Percentiles rank a stretch among this genome's conserved stretches.
Evolutionary conservation across 1,140 invertebrate genomes (phyloP).

Genomic region (Sesamia nonagrioides): DNA sequence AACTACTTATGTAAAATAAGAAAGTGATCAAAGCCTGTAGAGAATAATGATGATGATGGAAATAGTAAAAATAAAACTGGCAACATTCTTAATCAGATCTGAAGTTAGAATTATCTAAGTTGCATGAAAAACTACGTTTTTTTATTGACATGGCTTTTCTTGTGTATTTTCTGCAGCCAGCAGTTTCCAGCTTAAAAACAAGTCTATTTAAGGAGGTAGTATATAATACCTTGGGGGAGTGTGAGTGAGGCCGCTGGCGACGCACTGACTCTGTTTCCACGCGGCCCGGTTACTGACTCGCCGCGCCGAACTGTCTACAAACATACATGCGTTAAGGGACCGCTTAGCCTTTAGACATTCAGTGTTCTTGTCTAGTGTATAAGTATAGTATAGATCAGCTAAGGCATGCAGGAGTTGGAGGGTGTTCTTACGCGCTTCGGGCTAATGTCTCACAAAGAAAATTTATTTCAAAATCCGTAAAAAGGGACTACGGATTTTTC

Average conservation of each 20-base stretch:
- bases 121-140: no score
- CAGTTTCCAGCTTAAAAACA: neutral
- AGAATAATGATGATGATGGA: conserved; percentile 6
- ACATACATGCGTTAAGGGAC: conserved; percentile 88
- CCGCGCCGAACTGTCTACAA: conserved; percentile 93
- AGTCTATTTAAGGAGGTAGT: conserved; percentile 30
- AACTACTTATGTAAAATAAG: neutral
- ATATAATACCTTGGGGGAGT: conserved; percentile 83
- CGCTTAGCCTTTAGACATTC: conserved; percentile 66
- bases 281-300: conserved; percentile 92
- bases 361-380: conserved; percentile 50
- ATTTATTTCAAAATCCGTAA: no score
- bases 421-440: neutral
- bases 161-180: neutral
- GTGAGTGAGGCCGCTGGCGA: conserved; percentile 90
- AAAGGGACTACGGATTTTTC: neutral
- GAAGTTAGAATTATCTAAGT: no score
- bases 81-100: neutral
- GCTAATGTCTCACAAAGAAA: neutral
- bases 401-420: conserved; percentile 19
- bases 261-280: conserved; percentile 93
- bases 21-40: neutral
- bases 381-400: conserved; percentile 30
- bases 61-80: neutral
- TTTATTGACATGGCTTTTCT: no score